Base-by-base conservation (phyloP, 1,140 invertebrate species). In the Drosophila kikkawai region DNA sequence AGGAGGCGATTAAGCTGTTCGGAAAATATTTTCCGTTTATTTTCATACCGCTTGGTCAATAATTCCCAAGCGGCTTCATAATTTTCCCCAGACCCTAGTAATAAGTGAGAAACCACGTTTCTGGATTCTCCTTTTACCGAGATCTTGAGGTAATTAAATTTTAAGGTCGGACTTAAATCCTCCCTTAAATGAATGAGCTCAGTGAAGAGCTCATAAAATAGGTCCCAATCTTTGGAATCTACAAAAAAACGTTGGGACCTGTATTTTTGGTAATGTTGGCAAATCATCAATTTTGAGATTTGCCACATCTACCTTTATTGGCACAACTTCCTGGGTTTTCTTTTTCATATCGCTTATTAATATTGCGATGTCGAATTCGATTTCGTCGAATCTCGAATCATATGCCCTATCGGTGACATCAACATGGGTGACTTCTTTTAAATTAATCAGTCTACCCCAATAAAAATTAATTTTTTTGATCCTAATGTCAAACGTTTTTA, bases 41-140 rank as follows among this genome's bases (percentile, higher is more conserved):
- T 56, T 65, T 65, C 39, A 19, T 44, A 66, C 29, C 51, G 53
- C 53, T 66, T 66, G 44, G 26, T 57, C 19, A 58, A 58, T 8
- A 66, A 34, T 39, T 57, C n/a, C 12, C 39, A n/a, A n/a, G n/a
- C n/a, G n/a, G n/a, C n/a, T n/a, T n/a, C n/a, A n/a, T n/a, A n/a
- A n/a, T n/a, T n/a, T n/a, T n/a, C n/a, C n/a, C n/a, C n/a, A n/a
- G n/a, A n/a, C n/a, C n/a, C n/a, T n/a, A n/a, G n/a, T n/a, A 39
- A 39, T 9, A 42, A 22, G 5, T 19, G 45, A 47, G 11, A 53
- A 34, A 53, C n/a, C 3, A 34, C 50, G n/a, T 53, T 34, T 15
- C n/a, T 53, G 7, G n/a, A n/a, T n/a, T n/a, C n/a, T n/a, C n/a
- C n/a, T n/a, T n/a, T n/a, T n/a, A n/a, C n/a, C n/a, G n/a, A n/a